Evolutionary conservation across 2,797 vertebrate genomes (phyloP), one percentile per base, ranked within the genome.

Genomic region (Tragelaphus oryx): DNA sequence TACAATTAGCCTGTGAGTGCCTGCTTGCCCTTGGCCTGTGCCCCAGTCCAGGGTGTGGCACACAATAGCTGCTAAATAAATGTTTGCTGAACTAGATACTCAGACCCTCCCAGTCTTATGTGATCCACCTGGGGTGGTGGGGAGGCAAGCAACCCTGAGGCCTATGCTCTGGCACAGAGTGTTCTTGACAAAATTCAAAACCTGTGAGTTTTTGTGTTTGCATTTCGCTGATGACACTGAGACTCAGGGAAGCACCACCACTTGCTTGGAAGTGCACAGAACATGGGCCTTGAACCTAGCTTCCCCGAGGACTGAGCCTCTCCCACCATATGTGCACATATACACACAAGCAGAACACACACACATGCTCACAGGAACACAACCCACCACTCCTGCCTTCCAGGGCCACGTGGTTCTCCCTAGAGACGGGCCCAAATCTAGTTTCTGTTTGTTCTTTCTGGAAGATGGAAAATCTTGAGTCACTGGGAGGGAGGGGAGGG

Each of bases 401-500:
- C 85, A 24, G 33, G 65, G 37, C 50, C 68, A 78, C 1, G 3
- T 22, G 89, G 55, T 20, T 59, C 18, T 48, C 52, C 75, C 57
- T n/a, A 30, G 1, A 26, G 48, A 55, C 4, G 8, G n/a, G 74
- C 74, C n/a, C 41, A 52, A 41, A 79, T 62, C 6, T 60, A 68
- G 41, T 48, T 59, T 80, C 41, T 92, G 78, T 94, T 93, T 33
- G 33, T 33, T 33, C 33, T 33, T 33, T 33, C 33, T 33, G 91
- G 87, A 94, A 89, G 86, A 93, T 91, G 95, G 94, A 96, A 95
- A 96, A 93, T 93, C 71, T 17, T 94, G 89, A 97, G 95, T 94
- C 93, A 94, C 62, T 1, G 2, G 20, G 28, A 50, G 46, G 13
- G 65, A 28, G 7, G 28, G 60, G 9, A 7, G 54, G 41, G 22